These are phyloP conservation scores for Amphiprion percula DNA, from an alignment of 2,113 vertebrate species.

Conservation along the genomic window DNA sequence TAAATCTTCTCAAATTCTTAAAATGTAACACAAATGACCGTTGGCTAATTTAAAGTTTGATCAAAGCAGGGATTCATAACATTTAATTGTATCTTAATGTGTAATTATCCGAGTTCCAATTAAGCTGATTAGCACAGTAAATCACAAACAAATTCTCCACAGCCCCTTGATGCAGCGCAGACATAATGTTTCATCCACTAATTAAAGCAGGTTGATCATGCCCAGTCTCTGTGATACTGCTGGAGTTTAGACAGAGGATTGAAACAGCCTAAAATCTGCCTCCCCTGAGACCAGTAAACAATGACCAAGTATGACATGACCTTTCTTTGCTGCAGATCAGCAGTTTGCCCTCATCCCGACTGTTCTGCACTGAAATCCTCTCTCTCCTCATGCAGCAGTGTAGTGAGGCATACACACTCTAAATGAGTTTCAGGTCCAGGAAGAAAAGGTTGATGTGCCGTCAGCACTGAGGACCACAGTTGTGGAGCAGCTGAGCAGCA, in stretches of 20 bases:
- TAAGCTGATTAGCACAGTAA: conserved; percentile 61
- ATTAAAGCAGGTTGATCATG: conserved; percentile 36
- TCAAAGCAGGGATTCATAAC: conserved; percentile 48
- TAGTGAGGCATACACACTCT: conserved; percentile 18
- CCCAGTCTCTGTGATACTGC: neutral
- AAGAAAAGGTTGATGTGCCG: conserved; percentile 20
- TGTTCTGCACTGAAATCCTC: conserved; percentile 31
- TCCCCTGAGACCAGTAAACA: conserved; percentile 7
- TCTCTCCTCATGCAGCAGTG: conserved; percentile 8
- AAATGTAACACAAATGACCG: conserved; percentile 25
- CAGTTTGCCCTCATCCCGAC: conserved; percentile 21
- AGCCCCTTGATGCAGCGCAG: conserved; percentile 9
- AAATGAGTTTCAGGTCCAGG: conserved; percentile 33
- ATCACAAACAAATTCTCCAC: conserved; percentile 50
- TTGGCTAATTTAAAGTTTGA: conserved; percentile 58
- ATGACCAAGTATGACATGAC: conserved; percentile 12
- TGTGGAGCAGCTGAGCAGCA: conserved; percentile 5
- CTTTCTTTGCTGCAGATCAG: conserved; percentile 33
- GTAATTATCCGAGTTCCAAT: conserved; percentile 63
- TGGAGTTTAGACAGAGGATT: conserved; percentile 8
- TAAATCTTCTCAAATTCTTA: conserved; percentile 32
- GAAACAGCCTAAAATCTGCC: conserved; percentile 1
- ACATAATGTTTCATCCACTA: conserved; percentile 12
- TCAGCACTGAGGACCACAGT: neutral
- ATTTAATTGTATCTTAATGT: conserved; percentile 65